Evolutionary conservation across 2,797 vertebrate genomes (phyloP).

Genomic region (Pogonophryne albipinna): DNA sequence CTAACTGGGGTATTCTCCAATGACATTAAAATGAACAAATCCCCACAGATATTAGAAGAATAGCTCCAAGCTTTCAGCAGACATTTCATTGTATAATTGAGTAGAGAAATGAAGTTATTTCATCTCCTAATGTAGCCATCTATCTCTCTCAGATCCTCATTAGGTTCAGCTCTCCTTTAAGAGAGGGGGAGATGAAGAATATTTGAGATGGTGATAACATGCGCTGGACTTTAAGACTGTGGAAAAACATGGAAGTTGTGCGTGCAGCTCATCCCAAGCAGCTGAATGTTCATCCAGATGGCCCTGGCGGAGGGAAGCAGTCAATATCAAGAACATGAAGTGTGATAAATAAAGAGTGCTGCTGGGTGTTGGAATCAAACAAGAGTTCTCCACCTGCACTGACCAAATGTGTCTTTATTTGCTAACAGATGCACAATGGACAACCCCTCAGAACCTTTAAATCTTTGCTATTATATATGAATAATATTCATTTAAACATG

Average conservation of each 20-base stretch:
- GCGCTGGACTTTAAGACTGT: background rate
- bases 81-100: conserved; percentile 31
- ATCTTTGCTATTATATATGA: too few species aligned
- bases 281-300: background rate
- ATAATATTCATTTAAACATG: too few species aligned
- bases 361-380: conserved; percentile 28
- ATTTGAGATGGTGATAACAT: background rate
- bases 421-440: background rate
- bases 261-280: conserved; percentile 6
- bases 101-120: conserved; percentile 32
- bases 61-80: conserved; percentile 27
- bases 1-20: background rate
- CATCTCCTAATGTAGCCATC: conserved; percentile 47
- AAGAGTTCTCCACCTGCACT: background rate
- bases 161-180: conserved; percentile 16
- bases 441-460: too few species aligned
- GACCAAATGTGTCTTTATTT: conserved; percentile 22
- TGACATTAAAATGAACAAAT: conserved; percentile 12
- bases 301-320: background rate
- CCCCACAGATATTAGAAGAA: background rate
- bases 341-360: conserved; percentile 38
- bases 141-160: conserved; percentile 24
- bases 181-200: background rate
- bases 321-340: conserved; percentile 25
- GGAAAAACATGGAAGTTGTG: background rate